Evolutionary conservation across 1,140 invertebrate species (phyloP).

Genomic region (Drosophila lowei): DNA sequence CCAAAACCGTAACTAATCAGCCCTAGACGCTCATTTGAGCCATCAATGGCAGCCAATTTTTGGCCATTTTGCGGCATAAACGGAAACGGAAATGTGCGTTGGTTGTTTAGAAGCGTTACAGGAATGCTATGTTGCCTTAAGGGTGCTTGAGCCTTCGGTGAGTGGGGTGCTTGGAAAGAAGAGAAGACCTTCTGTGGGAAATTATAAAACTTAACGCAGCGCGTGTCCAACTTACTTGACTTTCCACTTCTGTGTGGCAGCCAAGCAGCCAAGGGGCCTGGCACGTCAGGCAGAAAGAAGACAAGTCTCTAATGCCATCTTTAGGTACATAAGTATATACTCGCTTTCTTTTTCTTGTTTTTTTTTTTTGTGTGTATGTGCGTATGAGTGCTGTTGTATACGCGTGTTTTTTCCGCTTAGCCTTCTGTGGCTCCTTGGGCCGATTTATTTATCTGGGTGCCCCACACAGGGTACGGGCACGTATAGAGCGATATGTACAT

Average conservation of each 20-base stretch:
- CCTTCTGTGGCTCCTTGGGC: slow-evolving; percentile 21
- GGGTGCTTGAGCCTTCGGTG: slow-evolving; percentile 3
- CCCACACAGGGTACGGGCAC: slow-evolving; percentile 5
- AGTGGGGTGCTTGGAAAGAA: slow-evolving; percentile 27
- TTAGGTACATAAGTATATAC: slow-evolving; percentile 7
- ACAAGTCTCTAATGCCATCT: slow-evolving; percentile 25
- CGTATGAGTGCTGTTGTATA: slow-evolving; percentile 14
- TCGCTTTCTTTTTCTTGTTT: slow-evolving; percentile 5
- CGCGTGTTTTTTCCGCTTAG: slow-evolving; percentile 40
- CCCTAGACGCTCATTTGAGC: slow-evolving; percentile 3
- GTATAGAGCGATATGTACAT: slow-evolving; percentile 19
- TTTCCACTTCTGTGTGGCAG: slow-evolving; percentile 52
- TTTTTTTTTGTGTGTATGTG: slow-evolving; percentile 28
- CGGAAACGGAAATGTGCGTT: slow-evolving; percentile 65
- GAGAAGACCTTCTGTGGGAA: slow-evolving; percentile 63
- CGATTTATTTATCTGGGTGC: slow-evolving; percentile 39
- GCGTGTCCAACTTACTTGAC: slow-evolving; percentile 67
- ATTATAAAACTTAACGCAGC: slow-evolving; percentile 72
- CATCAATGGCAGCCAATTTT: slow-evolving; percentile 52
- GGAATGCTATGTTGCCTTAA: slow-evolving; percentile 15
- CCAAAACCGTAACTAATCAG: slow-evolving; percentile 48
- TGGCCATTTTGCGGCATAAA: slow-evolving; percentile 45
- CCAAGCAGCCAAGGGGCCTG: slow-evolving; percentile 4
- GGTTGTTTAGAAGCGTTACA: slow-evolving; percentile 48
- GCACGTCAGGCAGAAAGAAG: slow-evolving; percentile 26